Evolutionary conservation across 2,113 vertebrate genomes (phyloP).

Genomic region (Atlantisia rogersi): DNA sequence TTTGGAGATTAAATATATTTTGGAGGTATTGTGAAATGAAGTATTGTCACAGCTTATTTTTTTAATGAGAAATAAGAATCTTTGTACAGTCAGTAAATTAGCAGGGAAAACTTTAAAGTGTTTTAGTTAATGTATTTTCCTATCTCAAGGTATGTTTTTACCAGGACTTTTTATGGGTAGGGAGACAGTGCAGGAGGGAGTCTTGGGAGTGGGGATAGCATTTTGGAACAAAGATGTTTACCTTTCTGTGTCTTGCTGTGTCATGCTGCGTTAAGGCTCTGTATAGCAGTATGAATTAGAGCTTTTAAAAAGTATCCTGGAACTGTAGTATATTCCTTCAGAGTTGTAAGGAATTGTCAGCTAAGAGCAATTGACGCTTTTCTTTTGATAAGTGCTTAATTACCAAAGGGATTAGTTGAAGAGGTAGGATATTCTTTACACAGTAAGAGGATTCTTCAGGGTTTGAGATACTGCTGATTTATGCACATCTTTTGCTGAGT

Average conservation of each 20-base stretch:
- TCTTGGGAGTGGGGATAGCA: background rate
- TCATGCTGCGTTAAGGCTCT: conserved; percentile 61
- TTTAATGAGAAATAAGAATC: background rate
- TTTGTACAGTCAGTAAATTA: background rate
- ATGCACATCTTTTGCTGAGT: conserved; percentile 15
- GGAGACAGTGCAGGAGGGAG: background rate
- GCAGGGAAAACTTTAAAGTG: background rate
- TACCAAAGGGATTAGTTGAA: background rate
- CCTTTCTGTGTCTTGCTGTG: conserved; percentile 57
- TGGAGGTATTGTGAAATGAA: background rate
- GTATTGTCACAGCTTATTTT: background rate
- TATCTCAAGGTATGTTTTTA: background rate
- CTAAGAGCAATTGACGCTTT: background rate
- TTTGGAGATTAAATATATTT: background rate
- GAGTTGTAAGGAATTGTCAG: background rate
- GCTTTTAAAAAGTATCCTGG: background rate
- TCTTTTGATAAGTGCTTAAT: background rate
- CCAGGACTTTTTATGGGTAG: background rate
- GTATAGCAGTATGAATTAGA: background rate
- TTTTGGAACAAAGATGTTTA: conserved; percentile 55
- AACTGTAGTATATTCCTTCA: background rate
- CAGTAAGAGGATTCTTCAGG: conserved; percentile 32
- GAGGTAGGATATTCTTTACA: background rate
- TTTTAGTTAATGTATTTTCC: background rate
- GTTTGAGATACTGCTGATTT: conserved; percentile 38